Conservation (phyloP, 2,797 vertebrate genomes). For the Oryzias sinensis region DNA sequence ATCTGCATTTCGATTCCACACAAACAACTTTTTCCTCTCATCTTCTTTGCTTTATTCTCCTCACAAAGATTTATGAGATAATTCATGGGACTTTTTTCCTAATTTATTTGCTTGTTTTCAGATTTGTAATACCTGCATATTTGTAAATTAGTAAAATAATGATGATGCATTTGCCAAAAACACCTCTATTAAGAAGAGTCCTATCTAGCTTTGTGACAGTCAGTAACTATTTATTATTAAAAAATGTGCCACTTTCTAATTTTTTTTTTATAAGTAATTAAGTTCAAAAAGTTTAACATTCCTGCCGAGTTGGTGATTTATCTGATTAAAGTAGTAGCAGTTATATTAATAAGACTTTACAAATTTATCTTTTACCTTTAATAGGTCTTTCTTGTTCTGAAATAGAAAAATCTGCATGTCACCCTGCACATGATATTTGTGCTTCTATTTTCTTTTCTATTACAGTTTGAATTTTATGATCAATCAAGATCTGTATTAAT, state of each 20-base stretch:
- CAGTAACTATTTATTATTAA: constrained; percentile 26
- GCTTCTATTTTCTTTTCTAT: constrained; percentile 21
- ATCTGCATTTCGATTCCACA: constrained; percentile 65
- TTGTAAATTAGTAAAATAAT: constrained; percentile 54
- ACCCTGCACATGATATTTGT: constrained; percentile 24
- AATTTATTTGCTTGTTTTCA: constrained; percentile 42
- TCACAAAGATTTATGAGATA: constrained; percentile 49
- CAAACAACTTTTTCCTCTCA: constrained; percentile 48
- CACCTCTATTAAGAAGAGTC: constrained; percentile 33
- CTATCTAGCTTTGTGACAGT: constrained; percentile 26
- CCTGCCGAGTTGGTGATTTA: too few species aligned
- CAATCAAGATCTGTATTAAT: constrained; percentile 44
- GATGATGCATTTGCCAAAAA: constrained; percentile 64
- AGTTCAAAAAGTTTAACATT: too few species aligned
- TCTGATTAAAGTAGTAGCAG: too few species aligned
- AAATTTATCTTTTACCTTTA: too few species aligned
- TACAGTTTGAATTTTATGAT: constrained; percentile 9
- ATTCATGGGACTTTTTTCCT: constrained; percentile 60
- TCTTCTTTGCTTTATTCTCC: constrained; percentile 53
- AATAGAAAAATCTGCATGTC: neutral
- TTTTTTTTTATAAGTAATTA: too few species aligned
- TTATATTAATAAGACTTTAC: too few species aligned
- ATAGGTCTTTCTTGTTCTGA: too few species aligned
- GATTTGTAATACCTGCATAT: constrained; percentile 49
- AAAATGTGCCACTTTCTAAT: constrained; percentile 15